These are phyloP conservation scores for Protaetia brevitarsis DNA, from an alignment of 1,140 invertebrate genomes.

Conservation along the genomic window DNA sequence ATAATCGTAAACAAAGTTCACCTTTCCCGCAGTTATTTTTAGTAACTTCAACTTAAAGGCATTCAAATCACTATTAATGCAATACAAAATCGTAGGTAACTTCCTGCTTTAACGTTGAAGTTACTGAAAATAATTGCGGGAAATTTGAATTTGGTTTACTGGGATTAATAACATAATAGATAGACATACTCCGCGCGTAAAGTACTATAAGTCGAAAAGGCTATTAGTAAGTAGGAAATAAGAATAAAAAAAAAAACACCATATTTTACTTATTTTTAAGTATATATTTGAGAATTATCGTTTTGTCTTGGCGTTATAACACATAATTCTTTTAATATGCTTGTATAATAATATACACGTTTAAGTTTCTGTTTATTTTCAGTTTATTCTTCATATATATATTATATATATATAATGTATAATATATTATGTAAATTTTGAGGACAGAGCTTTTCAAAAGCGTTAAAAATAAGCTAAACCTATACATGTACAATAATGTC, in stretches of 20 bases:
- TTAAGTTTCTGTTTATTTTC: background rate
- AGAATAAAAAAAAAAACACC: background rate
- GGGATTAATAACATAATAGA: too few species aligned
- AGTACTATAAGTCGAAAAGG: too few species aligned
- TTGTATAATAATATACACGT: conserved; percentile 13
- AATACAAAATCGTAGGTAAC: too few species aligned
- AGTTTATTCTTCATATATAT: background rate
- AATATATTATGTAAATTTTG: conserved; percentile 12
- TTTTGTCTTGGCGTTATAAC: conserved; percentile 13
- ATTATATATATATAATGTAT: conserved; percentile 7
- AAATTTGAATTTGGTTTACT: too few species aligned
- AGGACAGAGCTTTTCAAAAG: conserved; percentile 16
- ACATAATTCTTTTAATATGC: conserved; percentile 10
- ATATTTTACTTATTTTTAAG: background rate
- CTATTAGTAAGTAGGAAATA: too few species aligned
- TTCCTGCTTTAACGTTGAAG: too few species aligned
- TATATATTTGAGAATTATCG: conserved; percentile 18
- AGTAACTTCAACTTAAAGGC: too few species aligned
- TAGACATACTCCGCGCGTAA: too few species aligned
- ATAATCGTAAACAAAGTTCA: too few species aligned
- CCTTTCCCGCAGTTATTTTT: too few species aligned
- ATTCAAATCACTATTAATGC: too few species aligned
- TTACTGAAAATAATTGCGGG: too few species aligned
- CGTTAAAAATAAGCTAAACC: conserved; percentile 15
- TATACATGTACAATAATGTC: background rate